A percentile compares a stretch with the other conserved stretches of the same genome.
phyloP scores from a whole-genome alignment of 2,113 vertebrate species.

The Cnemophilus loriae region DNA sequence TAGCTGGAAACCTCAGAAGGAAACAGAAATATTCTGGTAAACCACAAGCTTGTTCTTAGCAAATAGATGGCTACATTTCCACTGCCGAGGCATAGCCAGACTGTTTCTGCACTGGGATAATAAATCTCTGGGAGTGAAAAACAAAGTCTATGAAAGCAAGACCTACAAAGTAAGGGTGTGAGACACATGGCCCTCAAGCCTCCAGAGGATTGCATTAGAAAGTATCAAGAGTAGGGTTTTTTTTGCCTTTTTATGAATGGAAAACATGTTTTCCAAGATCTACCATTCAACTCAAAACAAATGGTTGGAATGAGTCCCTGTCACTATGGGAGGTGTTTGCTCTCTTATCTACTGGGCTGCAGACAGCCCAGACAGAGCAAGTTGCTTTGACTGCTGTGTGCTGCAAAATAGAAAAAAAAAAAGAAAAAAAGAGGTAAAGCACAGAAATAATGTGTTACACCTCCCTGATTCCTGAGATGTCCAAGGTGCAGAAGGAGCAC shows the following conservation, averaged over 20 bases:
- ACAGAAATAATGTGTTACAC: background rate
- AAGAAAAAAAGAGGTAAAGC: background rate
- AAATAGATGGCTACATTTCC: constrained; percentile 50
- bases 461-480: background rate
- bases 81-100: background rate
- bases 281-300: background rate
- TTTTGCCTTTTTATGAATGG: background rate
- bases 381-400: background rate
- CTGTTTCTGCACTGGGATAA: constrained; percentile 20
- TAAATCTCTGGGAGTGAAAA: constrained; percentile 49
- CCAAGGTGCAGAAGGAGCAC: background rate
- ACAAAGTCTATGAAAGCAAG: constrained; percentile 22
- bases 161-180: constrained; percentile 15
- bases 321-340: background rate
- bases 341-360: background rate
- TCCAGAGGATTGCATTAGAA: background rate
- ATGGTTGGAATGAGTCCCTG: background rate
- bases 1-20: constrained; percentile 66
- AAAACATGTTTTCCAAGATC: constrained; percentile 14
- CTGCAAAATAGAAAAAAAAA: background rate
- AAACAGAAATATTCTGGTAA: constrained; percentile 66
- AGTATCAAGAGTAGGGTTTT: background rate
- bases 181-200: constrained; percentile 9
- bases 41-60: constrained; percentile 61
- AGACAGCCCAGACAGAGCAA: background rate